Percentiles rank a stretch among this genome's conserved stretches.
phyloP scores from a whole-genome alignment of 2,888 invertebrate genomes.

The Agrochola macilenta region DNA sequence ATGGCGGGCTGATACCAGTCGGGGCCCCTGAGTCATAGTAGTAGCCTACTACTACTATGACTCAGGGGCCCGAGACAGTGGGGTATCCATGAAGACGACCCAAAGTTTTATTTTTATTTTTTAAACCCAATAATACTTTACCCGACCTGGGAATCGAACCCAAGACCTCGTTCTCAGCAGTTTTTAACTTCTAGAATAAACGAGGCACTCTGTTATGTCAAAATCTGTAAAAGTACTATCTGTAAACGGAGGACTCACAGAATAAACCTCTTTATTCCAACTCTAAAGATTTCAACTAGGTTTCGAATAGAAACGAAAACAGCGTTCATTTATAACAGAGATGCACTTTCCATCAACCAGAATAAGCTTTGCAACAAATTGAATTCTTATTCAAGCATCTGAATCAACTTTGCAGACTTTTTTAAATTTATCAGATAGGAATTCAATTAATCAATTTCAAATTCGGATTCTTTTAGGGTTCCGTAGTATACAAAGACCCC shows the following conservation, averaged over 20 bases:
- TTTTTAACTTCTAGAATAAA: too few relatives aligned
- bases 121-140: too few relatives aligned
- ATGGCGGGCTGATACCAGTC: too few relatives aligned
- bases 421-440: slow-evolving; percentile 29
- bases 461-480: neutral
- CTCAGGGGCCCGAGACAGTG: too few relatives aligned
- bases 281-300: neutral
- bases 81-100: too few relatives aligned
- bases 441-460: slow-evolving; percentile 34
- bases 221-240: neutral
- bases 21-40: too few relatives aligned
- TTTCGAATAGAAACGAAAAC: slow-evolving; percentile 4
- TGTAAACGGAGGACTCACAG: neutral
- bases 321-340: slow-evolving; percentile 4
- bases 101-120: too few relatives aligned
- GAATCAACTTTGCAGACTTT: slow-evolving; percentile 43
- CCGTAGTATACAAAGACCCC: too few relatives aligned
- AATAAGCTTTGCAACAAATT: slow-evolving; percentile 30
- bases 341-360: slow-evolving; percentile 37
- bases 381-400: slow-evolving; percentile 42
- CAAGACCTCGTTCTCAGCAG: neutral
- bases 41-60: too few relatives aligned
- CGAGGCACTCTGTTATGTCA: neutral
- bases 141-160: neutral
- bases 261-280: neutral